Evolutionary conservation across 2,113 vertebrate species (phyloP).

Genomic region (Mirza zaza): DNA sequence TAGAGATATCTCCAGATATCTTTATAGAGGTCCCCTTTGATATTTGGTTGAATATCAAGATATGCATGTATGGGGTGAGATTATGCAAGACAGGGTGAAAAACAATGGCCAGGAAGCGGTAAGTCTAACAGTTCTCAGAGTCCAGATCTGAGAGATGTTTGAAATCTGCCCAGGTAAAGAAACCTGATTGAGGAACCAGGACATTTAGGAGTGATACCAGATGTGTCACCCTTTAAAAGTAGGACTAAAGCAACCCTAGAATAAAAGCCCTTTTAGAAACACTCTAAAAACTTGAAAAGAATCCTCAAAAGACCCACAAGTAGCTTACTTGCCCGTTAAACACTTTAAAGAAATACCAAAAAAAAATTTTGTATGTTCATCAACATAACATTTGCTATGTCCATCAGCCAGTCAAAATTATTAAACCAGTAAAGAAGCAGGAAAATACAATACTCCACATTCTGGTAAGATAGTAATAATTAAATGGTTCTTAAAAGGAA

Average conservation of each 20-base stretch:
- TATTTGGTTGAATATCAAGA: not conserved
- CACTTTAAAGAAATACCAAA: not conserved
- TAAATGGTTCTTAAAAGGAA: not conserved
- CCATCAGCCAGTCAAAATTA: not conserved
- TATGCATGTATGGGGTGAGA: not conserved
- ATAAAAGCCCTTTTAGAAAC: not conserved
- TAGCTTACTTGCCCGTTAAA: not conserved
- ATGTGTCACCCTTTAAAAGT: not conserved
- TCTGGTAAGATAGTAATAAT: not conserved
- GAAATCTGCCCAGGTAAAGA: not conserved
- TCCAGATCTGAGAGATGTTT: not conserved
- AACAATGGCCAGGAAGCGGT: not conserved
- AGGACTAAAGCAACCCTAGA: not conserved
- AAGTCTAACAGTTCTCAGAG: not conserved
- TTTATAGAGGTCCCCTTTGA: not conserved
- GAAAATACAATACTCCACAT: not conserved
- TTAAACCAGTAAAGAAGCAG: not conserved
- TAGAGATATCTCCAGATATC: not conserved
- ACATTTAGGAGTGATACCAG: not conserved
- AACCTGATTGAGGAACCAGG: not conserved
- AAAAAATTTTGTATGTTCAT: not conserved
- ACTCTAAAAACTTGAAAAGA: not conserved
- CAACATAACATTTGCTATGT: not conserved
- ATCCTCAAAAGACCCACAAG: not conserved
- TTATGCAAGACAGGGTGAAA: not conserved